These are phyloP conservation scores for Mungos mungo DNA, from an alignment of 2,113 vertebrate species.

Conservation along the genomic window DNA sequence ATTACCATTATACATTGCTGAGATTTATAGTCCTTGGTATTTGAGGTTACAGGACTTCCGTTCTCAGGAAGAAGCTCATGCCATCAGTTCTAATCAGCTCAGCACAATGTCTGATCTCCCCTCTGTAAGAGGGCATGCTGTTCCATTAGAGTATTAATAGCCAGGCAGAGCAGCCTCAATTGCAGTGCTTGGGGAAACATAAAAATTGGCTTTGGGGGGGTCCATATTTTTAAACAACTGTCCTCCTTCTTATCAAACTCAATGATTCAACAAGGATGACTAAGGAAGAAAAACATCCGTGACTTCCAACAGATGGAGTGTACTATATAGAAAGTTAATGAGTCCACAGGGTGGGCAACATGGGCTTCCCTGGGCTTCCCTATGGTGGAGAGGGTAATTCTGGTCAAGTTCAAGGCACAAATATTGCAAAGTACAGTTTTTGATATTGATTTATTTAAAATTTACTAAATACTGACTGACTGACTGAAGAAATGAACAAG, in stretches of 20 bases:
- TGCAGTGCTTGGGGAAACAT: slow-evolving; percentile 70
- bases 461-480: background rate
- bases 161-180: slow-evolving; percentile 67
- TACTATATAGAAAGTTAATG: background rate
- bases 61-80: slow-evolving; percentile 77
- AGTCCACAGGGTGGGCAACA: background rate
- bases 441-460: background rate
- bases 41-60: slow-evolving; percentile 74
- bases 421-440: background rate
- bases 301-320: background rate
- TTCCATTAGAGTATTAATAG: slow-evolving; percentile 78
- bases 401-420: background rate
- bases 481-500: background rate
- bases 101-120: slow-evolving; percentile 76
- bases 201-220: slow-evolving; percentile 65
- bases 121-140: slow-evolving; percentile 63
- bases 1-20: slow-evolving; percentile 70
- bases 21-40: slow-evolving; percentile 70
- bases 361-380: background rate
- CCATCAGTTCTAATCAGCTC: slow-evolving; percentile 80
- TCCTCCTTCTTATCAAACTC: slow-evolving; percentile 53
- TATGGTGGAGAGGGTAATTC: background rate
- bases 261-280: slow-evolving; percentile 51
- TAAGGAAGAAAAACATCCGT: background rate
- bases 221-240: slow-evolving; percentile 63